A percentile compares a stretch with the other conserved stretches of the same genome.
Evolutionary conservation across 2,113 vertebrate species (phyloP).

Genomic region (Chaetorhynchus papuensis): DNA sequence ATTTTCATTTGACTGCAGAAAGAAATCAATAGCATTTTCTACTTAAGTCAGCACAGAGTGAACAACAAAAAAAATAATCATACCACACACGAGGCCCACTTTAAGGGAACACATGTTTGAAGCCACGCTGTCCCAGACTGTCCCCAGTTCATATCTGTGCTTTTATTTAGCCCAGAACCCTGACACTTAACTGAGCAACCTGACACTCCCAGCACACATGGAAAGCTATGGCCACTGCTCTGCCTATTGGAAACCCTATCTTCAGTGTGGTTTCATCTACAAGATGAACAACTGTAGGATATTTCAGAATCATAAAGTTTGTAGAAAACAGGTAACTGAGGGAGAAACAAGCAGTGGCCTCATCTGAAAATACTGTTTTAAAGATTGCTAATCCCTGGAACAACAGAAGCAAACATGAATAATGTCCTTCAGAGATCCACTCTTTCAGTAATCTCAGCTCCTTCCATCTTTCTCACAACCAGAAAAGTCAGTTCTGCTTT

Average conservation of each 20-base stretch:
- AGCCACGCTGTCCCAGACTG: neutral
- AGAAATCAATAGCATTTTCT: neutral
- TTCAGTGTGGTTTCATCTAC: neutral
- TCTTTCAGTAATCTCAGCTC: neutral
- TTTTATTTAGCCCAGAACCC: neutral
- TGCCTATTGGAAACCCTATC: neutral
- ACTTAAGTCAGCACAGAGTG: neutral
- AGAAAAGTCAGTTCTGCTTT: neutral
- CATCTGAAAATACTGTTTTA: neutral
- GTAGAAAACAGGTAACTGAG: neutral
- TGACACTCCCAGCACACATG: neutral
- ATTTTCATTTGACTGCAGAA: neutral
- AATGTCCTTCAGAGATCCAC: neutral
- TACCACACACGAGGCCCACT: rapidly evolving
- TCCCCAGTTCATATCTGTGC: neutral
- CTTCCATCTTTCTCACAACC: neutral
- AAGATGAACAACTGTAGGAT: neutral
- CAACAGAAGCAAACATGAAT: neutral
- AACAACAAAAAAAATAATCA: neutral
- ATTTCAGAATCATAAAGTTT: neutral
- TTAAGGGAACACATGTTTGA: neutral
- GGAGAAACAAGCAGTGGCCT: neutral
- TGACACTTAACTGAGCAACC: rapidly evolving
- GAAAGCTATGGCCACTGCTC: neutral
- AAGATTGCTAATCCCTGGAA: neutral